A percentile compares a stretch with the other conserved stretches of the same genome.
Evolutionary conservation across 2,113 vertebrate species (phyloP).

Genomic region (Toxotes jaculatrix): DNA sequence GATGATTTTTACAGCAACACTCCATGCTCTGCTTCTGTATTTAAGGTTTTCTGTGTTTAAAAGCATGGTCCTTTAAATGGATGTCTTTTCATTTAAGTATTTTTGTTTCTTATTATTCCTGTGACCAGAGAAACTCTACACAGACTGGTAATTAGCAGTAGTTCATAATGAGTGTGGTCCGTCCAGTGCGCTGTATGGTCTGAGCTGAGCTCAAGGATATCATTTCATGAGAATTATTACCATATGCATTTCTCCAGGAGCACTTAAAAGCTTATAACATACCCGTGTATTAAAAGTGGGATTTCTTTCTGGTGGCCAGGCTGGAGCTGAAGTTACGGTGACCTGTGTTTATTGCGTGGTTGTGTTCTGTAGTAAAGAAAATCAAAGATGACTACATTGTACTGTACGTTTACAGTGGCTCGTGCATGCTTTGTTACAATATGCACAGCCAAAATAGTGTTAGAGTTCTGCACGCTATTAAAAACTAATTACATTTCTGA

Average conservation of each 20-base stretch:
- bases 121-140: constrained; percentile 34
- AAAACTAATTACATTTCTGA: not conserved
- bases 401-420: not conserved
- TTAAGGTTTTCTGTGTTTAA: constrained; percentile 50
- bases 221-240: constrained; percentile 74
- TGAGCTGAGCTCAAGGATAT: constrained; percentile 68
- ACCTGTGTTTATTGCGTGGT: constrained; percentile 54
- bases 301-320: constrained; percentile 35
- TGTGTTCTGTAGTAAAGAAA: constrained; percentile 43
- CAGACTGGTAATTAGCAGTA: constrained; percentile 61
- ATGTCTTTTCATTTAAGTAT: constrained; percentile 56
- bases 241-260: constrained; percentile 64
- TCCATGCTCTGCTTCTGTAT: constrained; percentile 13
- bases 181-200: constrained; percentile 62
- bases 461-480: not conserved
- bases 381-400: constrained; percentile 8
- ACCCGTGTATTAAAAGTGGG: constrained; percentile 45
- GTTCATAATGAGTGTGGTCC: constrained; percentile 62
- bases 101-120: constrained; percentile 43
- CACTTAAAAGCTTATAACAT: constrained; percentile 66
- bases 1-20: constrained; percentile 20
- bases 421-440: constrained; percentile 6
- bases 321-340: constrained; percentile 28
- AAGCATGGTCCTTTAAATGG: constrained; percentile 16
- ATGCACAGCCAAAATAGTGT: constrained; percentile 5